Conservation (phyloP, 2,797 vertebrate species). For the Lateolabrax maculatus region DNA sequence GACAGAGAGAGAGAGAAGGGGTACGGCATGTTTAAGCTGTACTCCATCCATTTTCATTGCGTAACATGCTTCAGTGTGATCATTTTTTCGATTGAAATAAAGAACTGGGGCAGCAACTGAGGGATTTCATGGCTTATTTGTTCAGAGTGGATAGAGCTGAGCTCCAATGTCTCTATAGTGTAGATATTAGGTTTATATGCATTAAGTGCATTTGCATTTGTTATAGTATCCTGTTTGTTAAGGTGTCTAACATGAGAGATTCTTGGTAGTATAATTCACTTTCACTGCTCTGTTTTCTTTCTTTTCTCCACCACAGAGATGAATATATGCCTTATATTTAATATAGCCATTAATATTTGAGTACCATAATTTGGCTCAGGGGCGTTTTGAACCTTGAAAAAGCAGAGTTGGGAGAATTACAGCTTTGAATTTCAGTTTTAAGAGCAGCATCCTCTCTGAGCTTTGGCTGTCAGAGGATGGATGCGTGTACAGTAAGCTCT, state of each 20-base stretch:
- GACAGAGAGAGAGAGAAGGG: constrained; percentile 7
- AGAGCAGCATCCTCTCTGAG: constrained; percentile 38
- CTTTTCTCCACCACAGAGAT: constrained; percentile 29
- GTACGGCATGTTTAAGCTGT: constrained; percentile 37
- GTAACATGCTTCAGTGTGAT: constrained; percentile 35
- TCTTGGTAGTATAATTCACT: background rate
- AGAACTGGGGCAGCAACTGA: constrained; percentile 46
- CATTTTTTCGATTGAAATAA: constrained; percentile 49
- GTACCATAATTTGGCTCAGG: constrained; percentile 30
- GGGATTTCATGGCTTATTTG: constrained; percentile 53
- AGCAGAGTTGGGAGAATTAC: constrained; percentile 34
- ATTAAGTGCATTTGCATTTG: constrained; percentile 27
- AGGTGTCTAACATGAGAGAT: background rate
- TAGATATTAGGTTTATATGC: constrained; percentile 22
- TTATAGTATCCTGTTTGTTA: background rate
- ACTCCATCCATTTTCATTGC: constrained; percentile 47
- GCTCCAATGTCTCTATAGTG: constrained; percentile 20
- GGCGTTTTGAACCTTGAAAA: constrained; percentile 50
- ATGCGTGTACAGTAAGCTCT: constrained; percentile 17
- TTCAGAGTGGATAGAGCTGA: constrained; percentile 42
- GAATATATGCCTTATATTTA: constrained; percentile 60
- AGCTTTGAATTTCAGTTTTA: constrained; percentile 41
- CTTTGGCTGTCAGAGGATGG: constrained; percentile 29
- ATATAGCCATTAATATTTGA: constrained; percentile 72
- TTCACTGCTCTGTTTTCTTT: constrained; percentile 24